Percentiles rank a stretch among this genome's conserved stretches.
Evolutionary conservation across 2,888 invertebrate genomes (phyloP).

Genomic region (Melieria picta): DNA sequence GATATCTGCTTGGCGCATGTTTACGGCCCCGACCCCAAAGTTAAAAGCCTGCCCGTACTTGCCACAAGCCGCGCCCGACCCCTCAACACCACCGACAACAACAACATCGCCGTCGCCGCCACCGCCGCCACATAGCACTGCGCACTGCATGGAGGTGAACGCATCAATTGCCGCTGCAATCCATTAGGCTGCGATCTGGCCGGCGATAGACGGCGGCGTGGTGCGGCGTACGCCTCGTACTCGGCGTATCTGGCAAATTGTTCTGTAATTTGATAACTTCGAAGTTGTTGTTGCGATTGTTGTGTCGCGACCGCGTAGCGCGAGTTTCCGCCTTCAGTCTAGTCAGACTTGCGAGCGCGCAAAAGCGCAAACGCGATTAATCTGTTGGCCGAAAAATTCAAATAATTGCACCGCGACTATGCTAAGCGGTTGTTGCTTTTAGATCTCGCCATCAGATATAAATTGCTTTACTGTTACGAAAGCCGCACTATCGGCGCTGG

Average conservation of each 20-base stretch:
- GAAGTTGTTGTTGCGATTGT: constrained; percentile 45
- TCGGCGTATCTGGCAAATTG: constrained; percentile 56
- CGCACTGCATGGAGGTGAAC: neutral
- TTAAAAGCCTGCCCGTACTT: neutral
- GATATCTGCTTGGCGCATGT: constrained; percentile 47
- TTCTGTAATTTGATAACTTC: constrained; percentile 60
- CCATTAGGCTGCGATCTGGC: constrained; percentile 1
- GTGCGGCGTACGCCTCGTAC: neutral
- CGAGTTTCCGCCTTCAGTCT: too few relatives aligned
- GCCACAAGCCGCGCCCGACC: neutral
- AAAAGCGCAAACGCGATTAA: too few relatives aligned
- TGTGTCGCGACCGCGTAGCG: neutral
- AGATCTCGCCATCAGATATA: constrained; percentile 57
- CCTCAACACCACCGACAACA: neutral
- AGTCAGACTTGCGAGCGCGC: too few relatives aligned
- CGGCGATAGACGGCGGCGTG: neutral
- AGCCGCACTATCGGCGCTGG: neutral
- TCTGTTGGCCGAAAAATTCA: neutral
- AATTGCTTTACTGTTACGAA: constrained; percentile 15
- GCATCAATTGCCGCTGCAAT: constrained; percentile 32
- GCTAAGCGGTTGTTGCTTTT: constrained; percentile 59
- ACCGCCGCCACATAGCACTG: neutral
- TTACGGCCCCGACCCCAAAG: constrained; percentile 1
- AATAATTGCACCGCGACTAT: constrained; percentile 46
- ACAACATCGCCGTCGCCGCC: constrained; percentile 19